phyloP scores from a whole-genome alignment of 2,888 invertebrate species.

The Zele albiditarsus region DNA sequence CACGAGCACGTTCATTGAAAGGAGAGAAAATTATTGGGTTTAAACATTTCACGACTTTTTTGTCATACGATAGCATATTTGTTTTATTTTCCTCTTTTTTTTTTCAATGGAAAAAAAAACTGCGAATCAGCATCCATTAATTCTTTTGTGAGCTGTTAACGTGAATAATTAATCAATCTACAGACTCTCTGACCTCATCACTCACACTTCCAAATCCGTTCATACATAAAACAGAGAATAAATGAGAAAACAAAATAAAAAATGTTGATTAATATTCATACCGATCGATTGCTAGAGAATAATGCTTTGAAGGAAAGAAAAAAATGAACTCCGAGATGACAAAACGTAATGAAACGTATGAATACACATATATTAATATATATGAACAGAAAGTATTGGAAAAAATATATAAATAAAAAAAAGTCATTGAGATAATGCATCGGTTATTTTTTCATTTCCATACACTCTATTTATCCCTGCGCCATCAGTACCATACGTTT shows the following conservation, averaged over 20 bases:
- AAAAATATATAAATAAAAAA: not conserved
- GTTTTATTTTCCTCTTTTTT: too few species aligned
- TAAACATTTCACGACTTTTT: too few species aligned
- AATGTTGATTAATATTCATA: not conserved
- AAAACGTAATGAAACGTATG: not conserved
- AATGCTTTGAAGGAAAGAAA: not conserved
- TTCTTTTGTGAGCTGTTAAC: not conserved
- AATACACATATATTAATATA: not conserved
- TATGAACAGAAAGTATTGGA: not conserved
- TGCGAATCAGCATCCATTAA: not conserved
- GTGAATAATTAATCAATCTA: not conserved
- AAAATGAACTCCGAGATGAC: not conserved
- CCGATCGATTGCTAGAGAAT: too few species aligned
- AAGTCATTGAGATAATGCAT: not conserved
- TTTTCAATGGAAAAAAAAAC: too few species aligned
- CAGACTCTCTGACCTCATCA: not conserved
- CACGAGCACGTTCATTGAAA: too few species aligned
- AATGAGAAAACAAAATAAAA: not conserved
- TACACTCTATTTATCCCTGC: not conserved
- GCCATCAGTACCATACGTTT: not conserved
- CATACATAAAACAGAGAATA: not conserved
- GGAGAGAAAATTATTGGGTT: too few species aligned
- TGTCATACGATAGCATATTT: too few species aligned
- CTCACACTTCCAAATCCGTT: not conserved
- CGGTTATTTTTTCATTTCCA: not conserved